Conservation (phyloP, 2,797 vertebrate species). For the Gorsachius magnificus region DNA sequence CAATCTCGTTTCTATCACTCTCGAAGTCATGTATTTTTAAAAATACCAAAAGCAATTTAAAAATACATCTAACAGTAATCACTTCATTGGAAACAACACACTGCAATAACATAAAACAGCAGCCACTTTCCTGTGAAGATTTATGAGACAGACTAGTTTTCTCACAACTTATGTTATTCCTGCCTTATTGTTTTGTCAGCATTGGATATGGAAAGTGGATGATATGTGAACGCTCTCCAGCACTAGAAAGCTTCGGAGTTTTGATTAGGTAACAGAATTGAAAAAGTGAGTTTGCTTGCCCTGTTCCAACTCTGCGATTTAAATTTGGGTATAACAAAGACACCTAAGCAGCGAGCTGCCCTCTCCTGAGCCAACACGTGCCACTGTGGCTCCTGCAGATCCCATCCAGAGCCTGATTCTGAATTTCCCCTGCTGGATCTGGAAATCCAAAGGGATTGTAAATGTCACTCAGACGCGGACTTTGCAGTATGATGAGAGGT, state of each 20-base stretch:
- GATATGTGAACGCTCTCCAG: constrained; percentile 64
- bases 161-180: constrained; percentile 48
- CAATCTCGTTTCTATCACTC: constrained; percentile 48
- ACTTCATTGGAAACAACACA: constrained; percentile 55
- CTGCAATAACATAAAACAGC: constrained; percentile 67
- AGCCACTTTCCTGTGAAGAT: constrained; percentile 60
- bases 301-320: constrained; percentile 40
- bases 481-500: not conserved
- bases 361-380: not conserved
- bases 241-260: constrained; percentile 58
- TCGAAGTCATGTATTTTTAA: constrained; percentile 64
- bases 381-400: not conserved
- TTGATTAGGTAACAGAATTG: constrained; percentile 63
- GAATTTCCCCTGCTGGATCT: not conserved
- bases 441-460: not conserved
- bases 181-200: constrained; percentile 65
- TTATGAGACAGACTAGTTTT: constrained; percentile 57
- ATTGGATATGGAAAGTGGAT: constrained; percentile 67
- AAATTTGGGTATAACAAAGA: constrained; percentile 17
- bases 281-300: constrained; percentile 54
- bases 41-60: constrained; percentile 66
- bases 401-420: not conserved
- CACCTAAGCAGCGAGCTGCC: not conserved
- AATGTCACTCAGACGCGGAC: not conserved
- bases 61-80: constrained; percentile 57